Percentiles rank a stretch among this genome's conserved stretches.
Conservation (phyloP, 2,113 vertebrate species). For the Scomber scombrus region DNA sequence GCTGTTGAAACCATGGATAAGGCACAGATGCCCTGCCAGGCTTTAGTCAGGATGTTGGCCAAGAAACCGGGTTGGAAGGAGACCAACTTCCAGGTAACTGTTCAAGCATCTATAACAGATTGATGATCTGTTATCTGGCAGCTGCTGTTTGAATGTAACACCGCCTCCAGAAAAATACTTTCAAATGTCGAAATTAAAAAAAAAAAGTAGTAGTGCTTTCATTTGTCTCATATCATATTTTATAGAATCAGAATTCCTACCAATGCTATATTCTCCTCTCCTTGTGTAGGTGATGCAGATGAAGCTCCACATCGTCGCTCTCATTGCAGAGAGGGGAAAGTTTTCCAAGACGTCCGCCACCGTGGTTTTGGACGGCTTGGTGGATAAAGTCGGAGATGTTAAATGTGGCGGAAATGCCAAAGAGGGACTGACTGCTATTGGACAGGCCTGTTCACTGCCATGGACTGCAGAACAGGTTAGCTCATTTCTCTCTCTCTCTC, state of each 20-base stretch:
- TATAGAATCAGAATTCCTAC: not conserved
- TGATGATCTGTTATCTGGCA: too few relatives aligned
- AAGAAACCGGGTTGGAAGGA: constrained; percentile 99
- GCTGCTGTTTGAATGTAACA: too few relatives aligned
- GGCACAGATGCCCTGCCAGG: constrained; percentile 94
- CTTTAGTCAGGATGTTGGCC: constrained; percentile 95
- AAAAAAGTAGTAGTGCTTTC: too few relatives aligned
- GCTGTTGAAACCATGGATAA: constrained; percentile 95
- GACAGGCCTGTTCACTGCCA: constrained; percentile 90
- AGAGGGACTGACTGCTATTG: constrained; percentile 94
- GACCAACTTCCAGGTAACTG: constrained; percentile 97
- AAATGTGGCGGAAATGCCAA: constrained; percentile 97
- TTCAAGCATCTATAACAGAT: too few relatives aligned
- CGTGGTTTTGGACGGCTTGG: constrained; percentile 93
- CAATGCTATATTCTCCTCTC: not conserved
- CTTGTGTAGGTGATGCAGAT: constrained; percentile 95
- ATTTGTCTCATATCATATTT: too few relatives aligned
- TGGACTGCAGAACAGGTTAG: constrained; percentile 98
- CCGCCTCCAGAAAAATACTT: too few relatives aligned
- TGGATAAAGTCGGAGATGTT: constrained; percentile 96
- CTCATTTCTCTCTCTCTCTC: not conserved
- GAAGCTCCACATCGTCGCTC: constrained; percentile 94
- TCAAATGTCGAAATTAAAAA: too few relatives aligned
- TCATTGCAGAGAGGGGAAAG: constrained; percentile 92
- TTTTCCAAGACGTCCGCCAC: constrained; percentile 96